Conservation (phyloP, 1,140 invertebrate species). For the Drosophila lacertosa region DNA sequence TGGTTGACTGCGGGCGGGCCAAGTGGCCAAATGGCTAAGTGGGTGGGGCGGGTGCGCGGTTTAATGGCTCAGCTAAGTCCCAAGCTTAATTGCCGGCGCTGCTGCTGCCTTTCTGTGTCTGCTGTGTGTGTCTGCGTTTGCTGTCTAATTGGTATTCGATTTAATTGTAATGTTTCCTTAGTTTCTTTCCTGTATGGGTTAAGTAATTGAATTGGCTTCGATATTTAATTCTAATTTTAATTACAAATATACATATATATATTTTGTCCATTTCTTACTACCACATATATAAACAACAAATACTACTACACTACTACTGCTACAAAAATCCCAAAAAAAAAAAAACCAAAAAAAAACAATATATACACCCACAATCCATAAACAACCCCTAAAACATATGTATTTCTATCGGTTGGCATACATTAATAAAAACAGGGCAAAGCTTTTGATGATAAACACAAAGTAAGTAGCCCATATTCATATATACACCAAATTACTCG, state of each 20-base stretch:
- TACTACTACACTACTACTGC: slow-evolving; percentile 59
- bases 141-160: slow-evolving; percentile 57
- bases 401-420: slow-evolving; percentile 60
- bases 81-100: slow-evolving; percentile 29
- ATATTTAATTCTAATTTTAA: slow-evolving; percentile 53
- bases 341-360: slow-evolving; percentile 50
- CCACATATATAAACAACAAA: slow-evolving; percentile 23
- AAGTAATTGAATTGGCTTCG: slow-evolving; percentile 63
- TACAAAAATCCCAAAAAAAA: slow-evolving; percentile 37
- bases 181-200: slow-evolving; percentile 52
- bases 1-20: not conserved
- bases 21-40: not conserved
- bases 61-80: slow-evolving; percentile 17
- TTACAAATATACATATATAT: slow-evolving; percentile 26
- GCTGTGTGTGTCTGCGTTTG: slow-evolving; percentile 68
- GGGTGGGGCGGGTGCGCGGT: not conserved
- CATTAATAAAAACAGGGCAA: slow-evolving; percentile 74
- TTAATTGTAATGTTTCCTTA: slow-evolving; percentile 36
- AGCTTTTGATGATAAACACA: slow-evolving; percentile 82
- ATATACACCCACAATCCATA: slow-evolving; percentile 23
- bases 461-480: slow-evolving; percentile 75
- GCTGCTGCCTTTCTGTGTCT: slow-evolving; percentile 58
- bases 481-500: slow-evolving; percentile 39
- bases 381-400: slow-evolving; percentile 38
- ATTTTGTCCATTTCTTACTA: slow-evolving; percentile 69